Conservation (phyloP, 1,140 invertebrate species). For the Cotesia glomerata region DNA sequence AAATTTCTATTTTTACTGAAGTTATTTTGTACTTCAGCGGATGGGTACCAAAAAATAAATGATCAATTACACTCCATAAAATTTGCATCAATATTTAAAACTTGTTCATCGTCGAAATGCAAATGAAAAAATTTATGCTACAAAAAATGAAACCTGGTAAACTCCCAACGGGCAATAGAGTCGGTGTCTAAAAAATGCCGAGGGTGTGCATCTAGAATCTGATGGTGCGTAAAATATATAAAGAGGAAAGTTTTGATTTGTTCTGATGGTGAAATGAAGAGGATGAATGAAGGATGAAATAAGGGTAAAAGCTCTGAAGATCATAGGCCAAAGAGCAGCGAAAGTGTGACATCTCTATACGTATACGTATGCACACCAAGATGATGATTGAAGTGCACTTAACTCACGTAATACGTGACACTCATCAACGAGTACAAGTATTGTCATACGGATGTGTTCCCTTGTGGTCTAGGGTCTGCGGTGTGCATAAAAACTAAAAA, state of each 20-base stretch:
- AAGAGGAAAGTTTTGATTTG: constrained; percentile 24
- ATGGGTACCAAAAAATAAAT: too few species aligned
- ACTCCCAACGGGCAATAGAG: too few species aligned
- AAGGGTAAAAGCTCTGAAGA: constrained; percentile 43
- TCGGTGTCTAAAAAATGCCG: too few species aligned
- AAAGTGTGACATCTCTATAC: constrained; percentile 46
- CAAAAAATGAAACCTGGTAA: too few species aligned
- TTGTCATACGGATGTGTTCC: constrained; percentile 24
- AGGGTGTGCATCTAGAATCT: background rate
- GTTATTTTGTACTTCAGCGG: too few species aligned
- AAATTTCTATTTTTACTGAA: too few species aligned
- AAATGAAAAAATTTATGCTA: too few species aligned
- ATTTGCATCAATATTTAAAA: too few species aligned
- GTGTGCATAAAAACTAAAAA: constrained; percentile 4
- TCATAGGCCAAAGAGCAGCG: constrained; percentile 47
- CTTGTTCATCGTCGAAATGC: too few species aligned
- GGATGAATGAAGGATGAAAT: constrained; percentile 18
- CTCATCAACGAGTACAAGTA: constrained; percentile 16
- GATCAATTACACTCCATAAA: too few species aligned
- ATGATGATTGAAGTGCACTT: constrained; percentile 61
- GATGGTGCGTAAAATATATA: background rate
- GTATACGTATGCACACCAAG: constrained; percentile 33
- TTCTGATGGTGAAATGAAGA: constrained; percentile 3
- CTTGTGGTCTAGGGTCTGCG: constrained; percentile 20
- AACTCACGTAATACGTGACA: constrained; percentile 50